Evolutionary conservation across 2,888 invertebrate genomes (phyloP), one percentile per base, ranked within the genome.

Genomic region (Acanthosepion esculentum): DNA sequence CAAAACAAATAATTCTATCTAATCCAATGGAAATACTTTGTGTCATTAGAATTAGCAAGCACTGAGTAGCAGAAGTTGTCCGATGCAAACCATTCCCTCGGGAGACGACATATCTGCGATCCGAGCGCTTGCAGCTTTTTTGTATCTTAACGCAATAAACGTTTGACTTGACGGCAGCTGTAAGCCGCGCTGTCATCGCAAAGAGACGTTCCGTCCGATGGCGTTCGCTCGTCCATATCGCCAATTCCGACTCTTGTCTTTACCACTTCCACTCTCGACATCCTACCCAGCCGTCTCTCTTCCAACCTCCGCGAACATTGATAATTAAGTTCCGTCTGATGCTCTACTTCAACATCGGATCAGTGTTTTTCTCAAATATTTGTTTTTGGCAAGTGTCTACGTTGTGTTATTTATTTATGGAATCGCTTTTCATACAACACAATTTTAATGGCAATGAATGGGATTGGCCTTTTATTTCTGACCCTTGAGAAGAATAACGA

Each of bases 101-200:
- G 78, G 78, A 78, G 78, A n/a, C n/a, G n/a, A 78, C 78, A 78
- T 78, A 33, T 78, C 78, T 78, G 78, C 78, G 78, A 78, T 29
- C 78, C 78, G 78, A 78, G 78, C n/a, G 78, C 78, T 59, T n/a
- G n/a, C 78, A 78, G 78, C 78, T 78, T 78, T 78, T 78, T 78
- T n/a, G n/a, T n/a, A 78, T 78, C 78, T 78, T 78, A 78, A 78
- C 78, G n/a, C 78, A 78, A 78, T 78, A 78, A 78, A 78, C 78
- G 78, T 78, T 78, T n/a, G 78, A 78, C 78, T 78, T 78, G 78
- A 78, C 78, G 78, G 78, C 78, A 78, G 78, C 78, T 78, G 78
- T 78, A 78, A 78, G 78, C n/a, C 78, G n/a, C n/a, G 78, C 78
- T 78, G 78, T 78, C 78, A 78, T 33, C 78, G n/a, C 78, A n/a